Evolutionary conservation across 2,888 invertebrate species (phyloP).

Genomic region (Melanostoma mellinum): DNA sequence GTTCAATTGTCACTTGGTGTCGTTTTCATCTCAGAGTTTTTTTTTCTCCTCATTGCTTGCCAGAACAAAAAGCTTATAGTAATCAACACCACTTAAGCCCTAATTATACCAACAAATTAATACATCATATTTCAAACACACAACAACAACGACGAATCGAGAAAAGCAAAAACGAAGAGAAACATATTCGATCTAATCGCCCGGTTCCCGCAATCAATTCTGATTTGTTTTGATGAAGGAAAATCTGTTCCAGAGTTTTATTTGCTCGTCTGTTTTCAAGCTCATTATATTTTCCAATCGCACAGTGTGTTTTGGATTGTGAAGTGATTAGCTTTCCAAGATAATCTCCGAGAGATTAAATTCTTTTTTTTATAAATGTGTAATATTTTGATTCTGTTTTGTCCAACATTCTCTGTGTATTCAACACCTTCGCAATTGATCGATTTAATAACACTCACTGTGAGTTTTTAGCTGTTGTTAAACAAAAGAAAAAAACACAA

Average conservation of each 20-base stretch:
- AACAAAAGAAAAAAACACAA: slow-evolving; percentile 1
- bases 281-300: slow-evolving; percentile 23
- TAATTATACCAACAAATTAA: slow-evolving; percentile 63
- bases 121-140: slow-evolving; percentile 26
- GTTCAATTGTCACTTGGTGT: slow-evolving; percentile 45
- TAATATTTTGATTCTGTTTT: background rate
- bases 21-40: background rate
- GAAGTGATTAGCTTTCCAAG: slow-evolving; percentile 46
- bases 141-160: slow-evolving; percentile 9
- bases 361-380: slow-evolving; percentile 1
- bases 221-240: slow-evolving; percentile 52
- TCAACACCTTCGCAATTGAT: slow-evolving; percentile 1
- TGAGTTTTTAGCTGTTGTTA: slow-evolving; percentile 18
- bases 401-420: slow-evolving; percentile 1
- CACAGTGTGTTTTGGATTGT: slow-evolving; percentile 55
- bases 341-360: slow-evolving; percentile 31
- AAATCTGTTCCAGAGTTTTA: slow-evolving; percentile 12
- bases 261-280: slow-evolving; percentile 7
- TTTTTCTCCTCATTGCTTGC: background rate
- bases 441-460: slow-evolving; percentile 52
- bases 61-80: slow-evolving; percentile 22
- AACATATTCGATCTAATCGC: slow-evolving; percentile 46
- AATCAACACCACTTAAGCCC: slow-evolving; percentile 63
- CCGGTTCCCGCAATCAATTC: slow-evolving; percentile 47
- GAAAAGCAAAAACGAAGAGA: background rate